Evolutionary conservation across 2,888 invertebrate species (phyloP).

Genomic region (Sesia bembeciformis): DNA sequence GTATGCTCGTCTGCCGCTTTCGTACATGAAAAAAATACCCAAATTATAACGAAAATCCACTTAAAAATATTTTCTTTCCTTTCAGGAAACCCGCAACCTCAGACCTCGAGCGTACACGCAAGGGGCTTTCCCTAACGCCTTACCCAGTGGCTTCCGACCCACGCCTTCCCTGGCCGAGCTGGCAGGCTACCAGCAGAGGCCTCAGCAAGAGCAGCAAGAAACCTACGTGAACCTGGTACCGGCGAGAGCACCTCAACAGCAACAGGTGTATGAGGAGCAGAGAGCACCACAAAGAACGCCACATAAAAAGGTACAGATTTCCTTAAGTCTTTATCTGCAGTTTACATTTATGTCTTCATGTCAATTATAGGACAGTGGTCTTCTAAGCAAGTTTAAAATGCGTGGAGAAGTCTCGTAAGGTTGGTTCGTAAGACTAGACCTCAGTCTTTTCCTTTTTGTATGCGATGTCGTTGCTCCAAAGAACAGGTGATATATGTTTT

Average conservation of each 20-base stretch:
- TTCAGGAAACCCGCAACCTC: conserved; percentile 63
- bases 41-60: no score
- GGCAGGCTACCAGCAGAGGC: conserved; percentile 48
- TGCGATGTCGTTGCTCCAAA: no score
- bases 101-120: conserved; percentile 62
- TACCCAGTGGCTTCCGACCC: conserved; percentile 60
- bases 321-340: no score
- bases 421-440: no score
- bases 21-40: no score
- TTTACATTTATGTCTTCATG: no score
- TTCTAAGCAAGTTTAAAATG: no score
- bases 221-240: conserved; percentile 22
- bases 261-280: conserved; percentile 77
- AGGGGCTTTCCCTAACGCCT: conserved; percentile 42
- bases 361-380: no score
- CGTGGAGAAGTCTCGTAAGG: no score
- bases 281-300: conserved; percentile 72
- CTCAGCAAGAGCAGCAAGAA: conserved; percentile 22
- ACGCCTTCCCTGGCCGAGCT: conserved; percentile 61
- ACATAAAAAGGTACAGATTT: conserved; percentile 39
- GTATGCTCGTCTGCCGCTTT: no score
- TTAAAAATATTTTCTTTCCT: background rate
- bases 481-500: no score
- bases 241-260: conserved; percentile 31
- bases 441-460: no score